These are phyloP conservation scores for Candoia aspera DNA, from an alignment of 2,113 vertebrate species.

Conservation along the genomic window DNA sequence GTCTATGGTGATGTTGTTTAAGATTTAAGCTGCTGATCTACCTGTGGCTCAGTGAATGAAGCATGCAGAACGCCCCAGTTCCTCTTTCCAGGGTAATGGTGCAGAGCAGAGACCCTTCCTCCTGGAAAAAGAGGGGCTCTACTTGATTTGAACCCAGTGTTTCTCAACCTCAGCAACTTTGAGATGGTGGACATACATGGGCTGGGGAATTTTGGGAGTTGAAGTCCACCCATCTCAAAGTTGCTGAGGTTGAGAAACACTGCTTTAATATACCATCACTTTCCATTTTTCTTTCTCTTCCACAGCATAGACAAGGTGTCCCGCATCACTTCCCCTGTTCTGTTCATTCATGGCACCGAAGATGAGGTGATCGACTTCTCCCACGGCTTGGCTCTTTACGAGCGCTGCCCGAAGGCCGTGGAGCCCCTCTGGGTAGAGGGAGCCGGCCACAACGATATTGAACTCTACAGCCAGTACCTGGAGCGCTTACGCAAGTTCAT, in stretches of 20 bases:
- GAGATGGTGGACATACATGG: background rate
- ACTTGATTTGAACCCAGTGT: background rate
- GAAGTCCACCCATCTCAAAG: too few species aligned
- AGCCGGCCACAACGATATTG: constrained; percentile 97
- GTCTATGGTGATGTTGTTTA: too few species aligned
- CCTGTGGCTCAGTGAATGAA: background rate
- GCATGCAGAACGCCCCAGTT: background rate
- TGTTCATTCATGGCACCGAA: constrained; percentile 97
- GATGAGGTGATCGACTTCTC: constrained; percentile 99
- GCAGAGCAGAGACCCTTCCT: background rate
- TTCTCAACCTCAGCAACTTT: background rate
- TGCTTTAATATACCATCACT: background rate
- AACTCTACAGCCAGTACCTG: constrained; percentile 97
- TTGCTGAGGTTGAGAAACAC: background rate
- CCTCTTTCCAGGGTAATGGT: background rate
- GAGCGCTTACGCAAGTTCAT: constrained; percentile 95
- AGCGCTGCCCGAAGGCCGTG: constrained; percentile 95
- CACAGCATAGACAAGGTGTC: constrained; percentile 96
- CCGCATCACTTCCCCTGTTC: constrained; percentile 93
- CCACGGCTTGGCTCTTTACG: constrained; percentile 92
- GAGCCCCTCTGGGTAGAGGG: constrained; percentile 99
- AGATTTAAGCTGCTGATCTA: background rate
- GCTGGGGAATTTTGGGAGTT: too few species aligned
- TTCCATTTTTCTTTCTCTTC: constrained; percentile 18
- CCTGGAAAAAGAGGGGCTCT: background rate